A percentile compares a stretch with the other conserved stretches of the same genome.
These are phyloP conservation scores for Carassius gibelio DNA, from an alignment of 2,113 vertebrate species.

Conservation along the genomic window DNA sequence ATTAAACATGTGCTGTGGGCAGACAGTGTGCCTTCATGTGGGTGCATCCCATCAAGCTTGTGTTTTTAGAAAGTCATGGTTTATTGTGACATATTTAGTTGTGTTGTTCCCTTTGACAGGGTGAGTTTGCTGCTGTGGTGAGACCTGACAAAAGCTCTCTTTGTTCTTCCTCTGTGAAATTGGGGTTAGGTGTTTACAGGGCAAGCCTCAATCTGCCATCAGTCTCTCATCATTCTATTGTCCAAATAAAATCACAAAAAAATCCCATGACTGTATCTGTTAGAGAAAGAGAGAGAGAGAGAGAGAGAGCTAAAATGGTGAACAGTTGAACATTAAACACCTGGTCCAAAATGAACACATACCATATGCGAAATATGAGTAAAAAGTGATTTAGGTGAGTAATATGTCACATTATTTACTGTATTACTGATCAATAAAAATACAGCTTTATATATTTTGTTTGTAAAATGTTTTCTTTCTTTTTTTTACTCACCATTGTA, in stretches of 20 bases:
- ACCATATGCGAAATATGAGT: no score
- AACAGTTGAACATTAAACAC: neutral
- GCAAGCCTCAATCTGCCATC: conserved; percentile 15
- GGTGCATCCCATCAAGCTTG: neutral
- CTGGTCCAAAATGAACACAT: neutral
- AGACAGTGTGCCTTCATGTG: neutral
- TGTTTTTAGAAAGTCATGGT: neutral
- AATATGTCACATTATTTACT: no score
- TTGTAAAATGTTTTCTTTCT: no score
- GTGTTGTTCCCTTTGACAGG: conserved; percentile 4
- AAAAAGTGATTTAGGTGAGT: no score
- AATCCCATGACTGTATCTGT: neutral
- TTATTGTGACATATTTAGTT: conserved; percentile 4
- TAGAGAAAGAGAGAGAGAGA: neutral
- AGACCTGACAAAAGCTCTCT: neutral
- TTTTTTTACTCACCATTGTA: neutral
- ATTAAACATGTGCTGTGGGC: neutral
- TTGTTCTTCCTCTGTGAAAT: neutral
- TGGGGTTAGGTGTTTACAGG: neutral
- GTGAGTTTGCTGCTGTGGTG: neutral
- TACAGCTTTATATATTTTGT: no score
- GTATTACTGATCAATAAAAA: no score
- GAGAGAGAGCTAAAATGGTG: neutral
- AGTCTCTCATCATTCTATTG: neutral
- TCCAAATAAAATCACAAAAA: neutral